These are phyloP conservation scores for Rhinoraja longicauda DNA, from an alignment of 2,797 vertebrate species.

Conservation along the genomic window DNA sequence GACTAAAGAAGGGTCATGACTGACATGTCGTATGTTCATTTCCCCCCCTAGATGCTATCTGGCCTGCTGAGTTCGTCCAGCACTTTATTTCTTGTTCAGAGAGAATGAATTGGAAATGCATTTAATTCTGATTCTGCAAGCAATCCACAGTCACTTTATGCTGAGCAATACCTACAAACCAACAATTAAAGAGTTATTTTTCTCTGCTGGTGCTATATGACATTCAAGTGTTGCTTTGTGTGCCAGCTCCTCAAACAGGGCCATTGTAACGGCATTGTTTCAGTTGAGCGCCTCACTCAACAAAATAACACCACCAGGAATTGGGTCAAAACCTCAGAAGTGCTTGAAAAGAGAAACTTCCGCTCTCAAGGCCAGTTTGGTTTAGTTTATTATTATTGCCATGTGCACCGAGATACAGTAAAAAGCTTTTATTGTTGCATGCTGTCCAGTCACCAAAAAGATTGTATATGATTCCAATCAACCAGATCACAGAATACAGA, in stretches of 20 bases:
- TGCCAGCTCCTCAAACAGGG: not conserved
- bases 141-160: not conserved
- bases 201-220: not conserved
- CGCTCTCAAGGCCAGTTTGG: not conserved
- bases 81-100: too few species aligned
- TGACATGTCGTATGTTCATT: too few species aligned
- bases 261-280: not conserved
- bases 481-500: too few species aligned
- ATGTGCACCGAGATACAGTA: too few species aligned
- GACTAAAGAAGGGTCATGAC: too few species aligned
- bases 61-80: too few species aligned
- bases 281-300: not conserved
- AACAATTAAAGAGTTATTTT: not conserved
- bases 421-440: too few species aligned
- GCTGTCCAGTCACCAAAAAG: too few species aligned
- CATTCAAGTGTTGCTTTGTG: not conserved
- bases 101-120: not conserved
- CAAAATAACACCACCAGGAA: not conserved
- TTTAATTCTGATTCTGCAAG: not conserved
- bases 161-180: not conserved
- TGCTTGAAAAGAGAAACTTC: not conserved
- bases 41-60: too few species aligned
- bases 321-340: not conserved
- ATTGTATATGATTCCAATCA: too few species aligned
- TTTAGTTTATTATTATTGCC: too few species aligned